phyloP scores from a whole-genome alignment of 2,888 invertebrate species.

The Philopedon plagiatum region DNA sequence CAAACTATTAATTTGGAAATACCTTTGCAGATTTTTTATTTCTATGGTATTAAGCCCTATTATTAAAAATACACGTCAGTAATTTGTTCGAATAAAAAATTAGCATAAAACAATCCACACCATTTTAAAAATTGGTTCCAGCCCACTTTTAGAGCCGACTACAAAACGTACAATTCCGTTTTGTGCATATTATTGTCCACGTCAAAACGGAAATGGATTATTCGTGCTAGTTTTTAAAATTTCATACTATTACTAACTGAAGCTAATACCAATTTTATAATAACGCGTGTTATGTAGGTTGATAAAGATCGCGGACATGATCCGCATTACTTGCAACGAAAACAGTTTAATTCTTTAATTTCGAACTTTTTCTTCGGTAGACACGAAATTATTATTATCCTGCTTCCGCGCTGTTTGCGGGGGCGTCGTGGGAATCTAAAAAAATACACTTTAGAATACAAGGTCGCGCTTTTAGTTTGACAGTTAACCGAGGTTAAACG shows the following conservation, averaged over 20 bases:
- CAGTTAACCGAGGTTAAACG: no score
- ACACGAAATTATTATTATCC: constrained; percentile 13
- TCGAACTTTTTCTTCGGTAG: neutral
- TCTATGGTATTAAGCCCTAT: no score
- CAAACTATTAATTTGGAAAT: no score
- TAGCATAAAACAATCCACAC: constrained; percentile 19
- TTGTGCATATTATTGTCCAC: constrained; percentile 41
- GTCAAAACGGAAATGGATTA: constrained; percentile 41
- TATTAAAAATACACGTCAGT: no score
- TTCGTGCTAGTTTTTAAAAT: constrained; percentile 45
- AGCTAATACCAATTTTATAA: constrained; percentile 44
- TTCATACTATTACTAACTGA: constrained; percentile 45
- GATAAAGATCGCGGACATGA: constrained; percentile 41
- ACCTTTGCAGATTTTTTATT: no score
- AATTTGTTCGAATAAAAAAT: no score
- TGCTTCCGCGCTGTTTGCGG: neutral
- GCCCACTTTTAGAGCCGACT: constrained; percentile 36
- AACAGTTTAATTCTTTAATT: neutral
- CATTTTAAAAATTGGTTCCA: constrained; percentile 43
- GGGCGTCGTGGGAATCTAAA: constrained; percentile 1
- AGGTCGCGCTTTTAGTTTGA: no score
- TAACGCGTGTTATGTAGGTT: neutral
- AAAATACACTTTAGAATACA: neutral
- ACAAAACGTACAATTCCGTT: constrained; percentile 38
- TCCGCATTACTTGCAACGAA: constrained; percentile 19